Evolutionary conservation across 2,113 vertebrate species (phyloP).

Genomic region (Donacobius atricapilla): DNA sequence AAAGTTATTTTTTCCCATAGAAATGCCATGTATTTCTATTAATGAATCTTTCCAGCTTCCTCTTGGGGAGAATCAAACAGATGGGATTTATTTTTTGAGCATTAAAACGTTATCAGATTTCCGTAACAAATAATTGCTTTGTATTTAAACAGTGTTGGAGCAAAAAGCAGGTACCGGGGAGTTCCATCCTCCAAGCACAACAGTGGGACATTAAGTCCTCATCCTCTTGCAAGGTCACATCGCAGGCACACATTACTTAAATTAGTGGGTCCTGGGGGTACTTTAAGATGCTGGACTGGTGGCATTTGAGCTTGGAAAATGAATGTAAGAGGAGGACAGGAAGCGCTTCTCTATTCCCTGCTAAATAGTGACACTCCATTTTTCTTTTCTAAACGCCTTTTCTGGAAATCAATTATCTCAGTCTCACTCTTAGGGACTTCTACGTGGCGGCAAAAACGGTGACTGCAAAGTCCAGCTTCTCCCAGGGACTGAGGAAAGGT

Average conservation of each 20-base stretch:
- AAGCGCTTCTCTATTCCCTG: neutral
- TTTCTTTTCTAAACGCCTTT: neutral
- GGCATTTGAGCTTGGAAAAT: neutral
- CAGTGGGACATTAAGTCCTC: neutral
- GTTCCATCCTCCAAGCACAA: neutral
- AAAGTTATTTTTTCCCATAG: neutral
- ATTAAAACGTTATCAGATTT: neutral
- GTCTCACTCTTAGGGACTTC: neutral
- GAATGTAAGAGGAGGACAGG: neutral
- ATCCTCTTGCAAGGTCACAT: neutral
- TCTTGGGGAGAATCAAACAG: conserved; percentile 9
- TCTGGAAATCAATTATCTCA: neutral
- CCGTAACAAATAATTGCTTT: neutral
- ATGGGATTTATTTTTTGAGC: conserved; percentile 28
- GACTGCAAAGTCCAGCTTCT: neutral
- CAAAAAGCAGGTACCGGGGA: neutral
- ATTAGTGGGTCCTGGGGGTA: neutral
- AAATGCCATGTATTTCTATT: conserved; percentile 23
- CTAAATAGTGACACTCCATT: neutral
- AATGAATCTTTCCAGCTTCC: neutral
- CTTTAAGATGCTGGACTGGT: neutral
- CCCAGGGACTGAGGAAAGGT: neutral
- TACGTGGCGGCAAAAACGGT: neutral
- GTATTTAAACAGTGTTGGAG: neutral
- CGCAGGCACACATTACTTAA: neutral